A percentile compares a stretch with the other conserved stretches of the same genome.
Conservation (phyloP, 2,797 vertebrate genomes). For the Kryptopterus vitreolus region DNA sequence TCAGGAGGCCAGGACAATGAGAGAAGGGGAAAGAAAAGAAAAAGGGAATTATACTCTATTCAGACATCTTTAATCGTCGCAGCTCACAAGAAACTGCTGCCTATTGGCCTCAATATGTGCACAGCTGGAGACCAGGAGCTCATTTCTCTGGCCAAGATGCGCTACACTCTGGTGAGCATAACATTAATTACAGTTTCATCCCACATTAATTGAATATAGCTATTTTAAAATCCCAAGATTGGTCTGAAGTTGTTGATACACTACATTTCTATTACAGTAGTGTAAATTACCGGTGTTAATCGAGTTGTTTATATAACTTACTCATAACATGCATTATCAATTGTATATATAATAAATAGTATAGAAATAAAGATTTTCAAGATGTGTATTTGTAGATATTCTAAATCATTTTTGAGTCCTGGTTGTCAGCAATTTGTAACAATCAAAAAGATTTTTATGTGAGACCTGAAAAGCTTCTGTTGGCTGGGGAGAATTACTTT, state of each 20-base stretch:
- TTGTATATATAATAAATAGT: neutral
- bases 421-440: neutral
- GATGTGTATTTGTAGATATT: neutral
- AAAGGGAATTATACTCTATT: slow-evolving; percentile 93
- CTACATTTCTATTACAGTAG: neutral
- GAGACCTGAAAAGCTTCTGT: neutral
- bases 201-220: neutral
- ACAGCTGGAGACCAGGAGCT: slow-evolving; percentile 97
- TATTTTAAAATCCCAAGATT: neutral
- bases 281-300: too few relatives aligned
- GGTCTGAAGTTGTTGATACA: neutral
- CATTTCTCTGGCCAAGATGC: slow-evolving; percentile 89
- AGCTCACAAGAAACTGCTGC: slow-evolving; percentile 96
- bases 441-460: neutral
- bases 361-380: too few relatives aligned
- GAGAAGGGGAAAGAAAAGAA: slow-evolving; percentile 88
- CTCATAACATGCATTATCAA: neutral
- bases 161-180: slow-evolving; percentile 86
- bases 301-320: neutral
- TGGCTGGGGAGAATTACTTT: neutral
- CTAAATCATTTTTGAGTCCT: neutral
- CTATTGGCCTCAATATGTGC: slow-evolving; percentile 98
- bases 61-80: slow-evolving; percentile 96
- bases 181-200: neutral
- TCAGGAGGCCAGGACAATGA: slow-evolving; percentile 95